Evolutionary conservation across 2,113 vertebrate genomes (phyloP).

Genomic region (Lasiurus cinereus): DNA sequence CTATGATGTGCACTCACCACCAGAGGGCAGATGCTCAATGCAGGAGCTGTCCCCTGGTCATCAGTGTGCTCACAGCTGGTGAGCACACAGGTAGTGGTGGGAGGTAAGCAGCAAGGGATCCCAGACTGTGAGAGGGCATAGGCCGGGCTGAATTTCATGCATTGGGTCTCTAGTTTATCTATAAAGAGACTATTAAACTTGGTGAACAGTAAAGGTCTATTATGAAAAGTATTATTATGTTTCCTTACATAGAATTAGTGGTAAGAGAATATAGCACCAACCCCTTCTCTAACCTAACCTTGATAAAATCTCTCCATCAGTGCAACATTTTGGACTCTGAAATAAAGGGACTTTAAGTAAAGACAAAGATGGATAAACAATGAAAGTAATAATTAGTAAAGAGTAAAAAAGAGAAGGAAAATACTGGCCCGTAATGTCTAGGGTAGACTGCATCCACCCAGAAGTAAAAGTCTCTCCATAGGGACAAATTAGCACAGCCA

Average conservation of each 20-base stretch:
- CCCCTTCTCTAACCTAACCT: neutral
- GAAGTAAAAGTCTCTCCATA: slow-evolving; percentile 21
- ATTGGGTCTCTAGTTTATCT: too few species aligned
- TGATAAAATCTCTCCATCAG: neutral
- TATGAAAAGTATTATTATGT: neutral
- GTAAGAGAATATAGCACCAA: neutral
- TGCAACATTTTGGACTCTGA: neutral
- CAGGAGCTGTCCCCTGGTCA: too few species aligned
- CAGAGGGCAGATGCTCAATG: too few species aligned
- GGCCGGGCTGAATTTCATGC: too few species aligned
- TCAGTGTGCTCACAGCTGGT: too few species aligned
- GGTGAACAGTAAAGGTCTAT: neutral
- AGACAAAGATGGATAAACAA: neutral
- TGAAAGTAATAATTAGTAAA: neutral
- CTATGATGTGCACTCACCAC: too few species aligned
- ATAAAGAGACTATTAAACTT: neutral
- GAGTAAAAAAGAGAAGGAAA: neutral
- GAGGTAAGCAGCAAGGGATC: too few species aligned
- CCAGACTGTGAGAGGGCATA: too few species aligned
- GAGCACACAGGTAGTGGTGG: too few species aligned
- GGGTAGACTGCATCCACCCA: neutral
- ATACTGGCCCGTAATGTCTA: neutral
- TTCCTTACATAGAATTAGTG: neutral
- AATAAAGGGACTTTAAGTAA: neutral
- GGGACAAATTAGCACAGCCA: neutral